Evolutionary conservation across 2,797 vertebrate genomes (phyloP).

Genomic region (Lerista edwardsae): DNA sequence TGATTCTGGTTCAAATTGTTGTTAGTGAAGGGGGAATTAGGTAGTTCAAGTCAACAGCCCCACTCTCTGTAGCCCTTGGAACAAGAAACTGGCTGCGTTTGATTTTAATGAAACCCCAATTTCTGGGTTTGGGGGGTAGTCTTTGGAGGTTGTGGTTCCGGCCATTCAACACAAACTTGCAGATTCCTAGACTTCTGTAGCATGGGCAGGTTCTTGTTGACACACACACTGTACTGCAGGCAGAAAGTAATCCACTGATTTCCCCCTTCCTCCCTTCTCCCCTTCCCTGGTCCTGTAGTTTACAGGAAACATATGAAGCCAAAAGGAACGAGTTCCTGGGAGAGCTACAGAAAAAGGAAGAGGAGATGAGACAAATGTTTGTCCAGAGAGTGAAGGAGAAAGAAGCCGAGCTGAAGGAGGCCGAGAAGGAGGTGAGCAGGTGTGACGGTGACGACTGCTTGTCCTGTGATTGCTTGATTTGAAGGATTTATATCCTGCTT

Average conservation of each 20-base stretch:
- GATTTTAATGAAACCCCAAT: background rate
- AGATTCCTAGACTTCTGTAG: background rate
- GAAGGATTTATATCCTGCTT: too few relatives aligned
- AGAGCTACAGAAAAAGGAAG: slow-evolving; percentile 97
- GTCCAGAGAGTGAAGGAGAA: slow-evolving; percentile 99
- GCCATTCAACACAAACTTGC: background rate
- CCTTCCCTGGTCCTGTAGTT: slow-evolving; percentile 73
- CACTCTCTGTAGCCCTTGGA: background rate
- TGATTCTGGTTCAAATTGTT: background rate
- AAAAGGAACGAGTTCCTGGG: slow-evolving; percentile 99
- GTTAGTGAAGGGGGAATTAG: background rate
- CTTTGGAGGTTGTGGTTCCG: background rate
- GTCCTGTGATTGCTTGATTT: too few relatives aligned
- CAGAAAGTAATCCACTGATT: background rate
- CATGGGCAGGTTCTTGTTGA: background rate
- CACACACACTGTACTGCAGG: background rate
- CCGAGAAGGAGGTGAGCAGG: slow-evolving; percentile 92
- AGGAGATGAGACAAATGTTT: slow-evolving; percentile 99
- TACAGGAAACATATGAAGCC: slow-evolving; percentile 98
- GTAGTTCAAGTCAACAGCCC: background rate
- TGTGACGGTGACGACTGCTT: background rate
- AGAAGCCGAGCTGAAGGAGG: slow-evolving; percentile 96
- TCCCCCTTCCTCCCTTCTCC: background rate
- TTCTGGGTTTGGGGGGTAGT: background rate
- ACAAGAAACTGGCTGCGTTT: background rate